Percentiles rank a stretch among this genome's conserved stretches.
Evolutionary conservation across 2,113 vertebrate genomes (phyloP).

Genomic region (Perca fluviatilis): DNA sequence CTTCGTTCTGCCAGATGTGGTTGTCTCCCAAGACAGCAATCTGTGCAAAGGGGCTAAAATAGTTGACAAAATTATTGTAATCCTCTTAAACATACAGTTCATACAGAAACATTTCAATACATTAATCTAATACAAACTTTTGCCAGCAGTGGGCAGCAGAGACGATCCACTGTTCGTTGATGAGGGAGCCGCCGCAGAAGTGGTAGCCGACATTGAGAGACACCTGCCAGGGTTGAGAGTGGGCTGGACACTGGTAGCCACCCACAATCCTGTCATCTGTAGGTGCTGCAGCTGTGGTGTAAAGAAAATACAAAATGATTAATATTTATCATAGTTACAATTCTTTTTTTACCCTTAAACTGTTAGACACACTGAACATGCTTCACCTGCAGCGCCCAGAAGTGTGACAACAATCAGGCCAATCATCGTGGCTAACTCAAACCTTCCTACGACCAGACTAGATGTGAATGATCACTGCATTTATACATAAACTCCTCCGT

Average conservation of each 20-base stretch:
- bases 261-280: conserved; percentile 81
- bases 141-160: conserved; percentile 86
- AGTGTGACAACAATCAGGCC: conserved; percentile 70
- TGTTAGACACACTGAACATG: not conserved
- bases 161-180: conserved; percentile 81
- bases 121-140: conserved; percentile 67
- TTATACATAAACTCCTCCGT: conserved; percentile 73
- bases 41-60: conserved; percentile 70
- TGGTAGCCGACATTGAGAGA: conserved; percentile 83
- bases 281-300: conserved; percentile 73
- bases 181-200: conserved; percentile 80
- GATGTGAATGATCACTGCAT: conserved; percentile 47
- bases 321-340: not conserved
- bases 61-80: not conserved
- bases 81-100: not conserved
- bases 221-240: conserved; percentile 78
- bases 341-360: not conserved
- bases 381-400: conserved; percentile 80
- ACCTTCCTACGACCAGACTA: conserved; percentile 57
- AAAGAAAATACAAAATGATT: not conserved
- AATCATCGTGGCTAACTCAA: conserved; percentile 70
- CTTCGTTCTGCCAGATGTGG: conserved; percentile 79
- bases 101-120: not conserved
- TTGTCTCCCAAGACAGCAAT: conserved; percentile 78
- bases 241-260: conserved; percentile 69